Base-by-base conservation (phyloP, 2,797 vertebrate species). In the Euthynnus affinis region DNA sequence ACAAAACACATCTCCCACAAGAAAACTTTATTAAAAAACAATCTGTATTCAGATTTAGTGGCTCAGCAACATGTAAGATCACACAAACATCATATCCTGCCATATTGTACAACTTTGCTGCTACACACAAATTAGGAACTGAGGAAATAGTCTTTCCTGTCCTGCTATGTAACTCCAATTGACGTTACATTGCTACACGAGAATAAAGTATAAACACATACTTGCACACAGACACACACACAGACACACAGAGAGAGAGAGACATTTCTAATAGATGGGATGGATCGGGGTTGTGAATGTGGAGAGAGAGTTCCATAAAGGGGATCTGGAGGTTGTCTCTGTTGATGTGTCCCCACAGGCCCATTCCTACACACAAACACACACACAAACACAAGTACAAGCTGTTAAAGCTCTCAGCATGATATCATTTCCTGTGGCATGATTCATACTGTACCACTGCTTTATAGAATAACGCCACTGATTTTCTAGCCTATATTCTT, bases 321-420 rank as follows among this genome's bases (percentile, higher is more conserved):
- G 69, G 20, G 89, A 65, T 78, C 79, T 87, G 71, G 61, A 78
- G 18, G 57, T 25, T 2, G 23, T 61, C 40, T 84, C 92, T 3
- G 73, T 6, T 14, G 46, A 9, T 34, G 51, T 53, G 49, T 87
- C 83, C 51, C 49, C 64, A 25, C 49, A 63, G 67, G 57, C 52
- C 91, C 92, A 91, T 44, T 91, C 92, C 94, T 94, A 78, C 44
- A 76, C 20, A 80, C 8, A 74, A 62, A 86, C 59, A 87, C 61
- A 70, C 5, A 6, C 32, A 86, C 44, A 34, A 23, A 71, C 23
- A 74, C 6, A 71, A 2, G 17, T 7, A 53, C 37, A 80, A 66
- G 20, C 48, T 40, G 29, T 76, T 61, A 75, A 72, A 82, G 14
- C 57, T 65, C 22, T 72, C 48, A 49, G 61, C 25, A 22, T 61